Conservation (phyloP, 1,140 invertebrate species). For the Helicoverpa armigera region DNA sequence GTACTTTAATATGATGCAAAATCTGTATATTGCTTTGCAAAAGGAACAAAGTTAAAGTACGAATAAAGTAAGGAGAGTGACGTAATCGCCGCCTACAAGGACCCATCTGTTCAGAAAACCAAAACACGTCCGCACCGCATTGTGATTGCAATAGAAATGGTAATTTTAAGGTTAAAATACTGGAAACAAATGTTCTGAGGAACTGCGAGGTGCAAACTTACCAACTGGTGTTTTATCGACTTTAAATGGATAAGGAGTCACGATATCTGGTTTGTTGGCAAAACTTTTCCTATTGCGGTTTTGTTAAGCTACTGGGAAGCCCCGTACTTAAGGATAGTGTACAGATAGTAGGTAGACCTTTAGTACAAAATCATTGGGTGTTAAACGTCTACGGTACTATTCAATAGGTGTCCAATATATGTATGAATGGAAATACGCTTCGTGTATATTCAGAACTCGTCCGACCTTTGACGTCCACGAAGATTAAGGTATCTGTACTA, state of each 20-base stretch:
- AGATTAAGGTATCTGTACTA: too few relatives aligned
- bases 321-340: not conserved
- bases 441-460: not conserved
- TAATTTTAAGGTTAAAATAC: slow-evolving; percentile 37
- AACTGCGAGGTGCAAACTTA: slow-evolving; percentile 1
- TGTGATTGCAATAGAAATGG: slow-evolving; percentile 42
- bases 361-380: not conserved
- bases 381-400: too few relatives aligned
- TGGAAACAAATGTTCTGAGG: slow-evolving; percentile 27
- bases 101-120: slow-evolving; percentile 25
- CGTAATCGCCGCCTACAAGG: slow-evolving; percentile 26
- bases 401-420: not conserved
- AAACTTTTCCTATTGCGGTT: not conserved
- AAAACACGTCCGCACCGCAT: slow-evolving; percentile 33
- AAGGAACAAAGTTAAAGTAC: not conserved
- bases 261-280: not conserved
- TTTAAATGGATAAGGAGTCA: not conserved
- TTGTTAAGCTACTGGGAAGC: not conserved
- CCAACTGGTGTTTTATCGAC: not conserved
- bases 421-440: not conserved
- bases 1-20: not conserved
- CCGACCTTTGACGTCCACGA: not conserved
- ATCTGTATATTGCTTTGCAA: not conserved
- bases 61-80: not conserved
- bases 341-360: not conserved